Evolutionary conservation across 2,888 invertebrate genomes (phyloP).

Genomic region (Clunio marinus): DNA sequence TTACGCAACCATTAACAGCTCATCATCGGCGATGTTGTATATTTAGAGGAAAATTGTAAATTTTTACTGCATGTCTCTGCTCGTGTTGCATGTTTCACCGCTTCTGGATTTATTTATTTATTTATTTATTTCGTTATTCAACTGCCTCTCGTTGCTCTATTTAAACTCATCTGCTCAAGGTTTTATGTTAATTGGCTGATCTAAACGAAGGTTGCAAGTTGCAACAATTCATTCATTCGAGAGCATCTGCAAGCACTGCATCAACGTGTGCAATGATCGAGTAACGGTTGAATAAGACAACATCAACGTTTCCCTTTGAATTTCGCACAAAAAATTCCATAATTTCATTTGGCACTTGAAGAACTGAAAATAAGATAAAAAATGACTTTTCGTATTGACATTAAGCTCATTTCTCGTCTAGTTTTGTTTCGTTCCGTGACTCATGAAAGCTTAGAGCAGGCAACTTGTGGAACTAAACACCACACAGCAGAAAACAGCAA

Average conservation of each 20-base stretch:
- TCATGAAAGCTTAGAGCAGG: not conserved
- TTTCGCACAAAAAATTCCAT: constrained; percentile 1
- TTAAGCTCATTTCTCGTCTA: constrained; percentile 8
- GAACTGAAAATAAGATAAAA: not conserved
- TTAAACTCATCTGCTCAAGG: constrained; percentile 14
- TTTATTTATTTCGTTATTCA: not conserved
- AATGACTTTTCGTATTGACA: constrained; percentile 13
- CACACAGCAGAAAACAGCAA: too few relatives aligned
- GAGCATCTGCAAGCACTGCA: not conserved
- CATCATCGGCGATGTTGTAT: constrained; percentile 9
- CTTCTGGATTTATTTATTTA: constrained; percentile 3
- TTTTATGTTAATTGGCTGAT: constrained; percentile 11
- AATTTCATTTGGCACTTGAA: not conserved
- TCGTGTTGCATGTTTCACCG: constrained; percentile 2
- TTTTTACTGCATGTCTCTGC: constrained; percentile 13
- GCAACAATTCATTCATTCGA: not conserved
- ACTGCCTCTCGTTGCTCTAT: too few relatives aligned
- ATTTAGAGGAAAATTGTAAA: not conserved
- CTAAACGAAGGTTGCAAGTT: too few relatives aligned
- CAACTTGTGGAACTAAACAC: constrained; percentile 5
- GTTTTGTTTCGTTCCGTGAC: not conserved
- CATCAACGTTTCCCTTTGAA: constrained; percentile 25
- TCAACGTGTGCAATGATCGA: not conserved
- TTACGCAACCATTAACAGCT: not conserved
- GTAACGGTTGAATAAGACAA: constrained; percentile 14